Conservation (phyloP, 2,888 invertebrate species). For the Chirona hameri region DNA sequence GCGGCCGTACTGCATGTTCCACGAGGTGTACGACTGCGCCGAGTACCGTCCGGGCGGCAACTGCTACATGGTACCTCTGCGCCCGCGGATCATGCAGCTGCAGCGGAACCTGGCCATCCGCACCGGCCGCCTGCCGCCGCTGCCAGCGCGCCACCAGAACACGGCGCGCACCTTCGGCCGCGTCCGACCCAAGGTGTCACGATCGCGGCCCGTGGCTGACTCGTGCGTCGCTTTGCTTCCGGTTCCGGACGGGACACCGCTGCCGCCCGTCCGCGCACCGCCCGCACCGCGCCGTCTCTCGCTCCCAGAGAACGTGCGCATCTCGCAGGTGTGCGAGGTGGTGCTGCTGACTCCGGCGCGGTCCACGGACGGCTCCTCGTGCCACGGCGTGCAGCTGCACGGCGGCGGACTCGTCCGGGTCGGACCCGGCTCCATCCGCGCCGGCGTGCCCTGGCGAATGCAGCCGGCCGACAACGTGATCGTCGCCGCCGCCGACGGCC, state of each 20-base stretch:
- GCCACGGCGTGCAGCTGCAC: not conserved
- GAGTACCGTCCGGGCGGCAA: not conserved
- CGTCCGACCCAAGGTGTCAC: not conserved
- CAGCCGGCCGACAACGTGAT: not conserved
- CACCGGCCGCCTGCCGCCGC: not conserved
- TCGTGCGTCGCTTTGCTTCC: not conserved
- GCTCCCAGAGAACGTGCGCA: not conserved
- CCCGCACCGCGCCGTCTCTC: not conserved
- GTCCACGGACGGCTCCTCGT: too few species aligned
- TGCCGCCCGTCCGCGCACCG: not conserved
- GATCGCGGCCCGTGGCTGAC: not conserved
- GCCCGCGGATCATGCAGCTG: not conserved
- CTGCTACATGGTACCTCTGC: not conserved
- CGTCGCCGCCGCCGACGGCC: not conserved
- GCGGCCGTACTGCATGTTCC: not conserved
- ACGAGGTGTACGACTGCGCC: slow-evolving; percentile 5
- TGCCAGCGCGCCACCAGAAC: not conserved
- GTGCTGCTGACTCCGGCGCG: not conserved
- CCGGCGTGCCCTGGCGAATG: not conserved
- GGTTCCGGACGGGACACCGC: not conserved
- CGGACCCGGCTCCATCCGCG: too few species aligned
- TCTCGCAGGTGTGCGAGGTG: not conserved
- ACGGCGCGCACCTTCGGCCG: slow-evolving; percentile 10
- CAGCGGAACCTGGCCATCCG: not conserved
- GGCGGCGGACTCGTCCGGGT: not conserved